Evolutionary conservation across 2,888 invertebrate species (phyloP), one percentile per base, ranked within the genome.

Genomic region (Acleris laterana): DNA sequence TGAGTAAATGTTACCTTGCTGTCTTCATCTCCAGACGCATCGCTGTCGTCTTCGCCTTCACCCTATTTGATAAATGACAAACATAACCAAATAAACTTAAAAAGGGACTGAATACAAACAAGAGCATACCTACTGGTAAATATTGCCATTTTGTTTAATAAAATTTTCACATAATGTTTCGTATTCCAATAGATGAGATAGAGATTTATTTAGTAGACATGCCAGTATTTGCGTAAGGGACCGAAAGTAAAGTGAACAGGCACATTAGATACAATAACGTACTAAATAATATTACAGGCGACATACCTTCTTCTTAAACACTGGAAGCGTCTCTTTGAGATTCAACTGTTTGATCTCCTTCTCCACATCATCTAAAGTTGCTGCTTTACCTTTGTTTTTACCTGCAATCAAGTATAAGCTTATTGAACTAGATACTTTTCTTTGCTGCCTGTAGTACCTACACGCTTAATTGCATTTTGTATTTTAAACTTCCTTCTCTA

Each of bases 301-400:
- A 52, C 50, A 58, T 77, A 85, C 86, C 79, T 83, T 83, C 67
- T 83, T 83, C 5, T 74, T 74, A 56, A 84, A 76, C 62, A 81
- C 80, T 7, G 81, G 82, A 62, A 74, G 69, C 1, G 76, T 67
- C 56, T 90, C 92, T 69, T 92, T 91, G 0, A 93, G 82, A 77
- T 90, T 90, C 70, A 90, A 88, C 72, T 89, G 89, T 74, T 90
- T 92, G 62, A 91, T 75, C 72, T 92, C 93, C 61, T 92, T 88
- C 73, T 91, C 93, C 62, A 93, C 79, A 70, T 91, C 90, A 72
- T 92, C 89, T 70, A 90, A 85, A 51, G 89, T 13, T 3, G 38
- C 88, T 59, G 90, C 89, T 81, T 83, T 87, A 80, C 85, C 89
- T 80, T 85, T 90, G 69, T 85, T 80, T 77, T 90, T 91, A 67